Conservation (phyloP, 64 coral and sea anemone genomes). For the Montipora efflorescens region DNA sequence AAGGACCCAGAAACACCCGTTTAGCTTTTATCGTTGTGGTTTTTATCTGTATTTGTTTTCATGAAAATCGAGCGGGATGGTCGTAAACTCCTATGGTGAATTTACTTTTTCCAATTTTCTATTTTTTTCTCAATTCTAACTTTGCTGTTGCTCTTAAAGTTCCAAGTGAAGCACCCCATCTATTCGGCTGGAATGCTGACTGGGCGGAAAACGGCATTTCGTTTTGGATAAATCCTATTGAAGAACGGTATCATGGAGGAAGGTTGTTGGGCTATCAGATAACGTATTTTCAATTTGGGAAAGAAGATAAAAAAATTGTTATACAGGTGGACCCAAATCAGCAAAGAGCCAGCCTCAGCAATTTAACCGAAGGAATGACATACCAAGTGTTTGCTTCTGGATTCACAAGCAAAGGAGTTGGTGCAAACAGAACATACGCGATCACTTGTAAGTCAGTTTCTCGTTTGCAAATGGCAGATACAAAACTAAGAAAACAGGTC, state of each 20-base stretch:
- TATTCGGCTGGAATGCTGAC: not conserved
- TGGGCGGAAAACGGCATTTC: not conserved
- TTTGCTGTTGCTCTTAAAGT: not conserved
- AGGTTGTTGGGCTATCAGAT: not conserved
- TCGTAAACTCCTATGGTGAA: too few species aligned
- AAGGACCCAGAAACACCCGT: too few species aligned
- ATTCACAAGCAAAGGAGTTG: slow-evolving; percentile 23
- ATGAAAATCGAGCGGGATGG: too few species aligned
- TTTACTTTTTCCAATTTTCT: too few species aligned
- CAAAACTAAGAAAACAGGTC: too few species aligned
- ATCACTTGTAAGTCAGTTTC: not conserved
- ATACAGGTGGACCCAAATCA: not conserved
- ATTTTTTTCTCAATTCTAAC: not conserved
- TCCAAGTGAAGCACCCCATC: not conserved
- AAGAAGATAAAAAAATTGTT: not conserved
- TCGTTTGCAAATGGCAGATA: too few species aligned
- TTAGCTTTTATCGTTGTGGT: too few species aligned
- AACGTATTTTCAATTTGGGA: not conserved
- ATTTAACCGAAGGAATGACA: not conserved
- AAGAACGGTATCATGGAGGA: not conserved
- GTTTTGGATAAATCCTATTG: not conserved
- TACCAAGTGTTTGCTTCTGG: not conserved
- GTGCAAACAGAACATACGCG: not conserved
- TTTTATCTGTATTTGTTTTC: too few species aligned
- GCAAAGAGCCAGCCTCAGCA: not conserved